A percentile compares a stretch with the other conserved stretches of the same genome.
Conservation (phyloP, 35 echinoderm and acorn worm species). For the Apostichopus californicus region DNA sequence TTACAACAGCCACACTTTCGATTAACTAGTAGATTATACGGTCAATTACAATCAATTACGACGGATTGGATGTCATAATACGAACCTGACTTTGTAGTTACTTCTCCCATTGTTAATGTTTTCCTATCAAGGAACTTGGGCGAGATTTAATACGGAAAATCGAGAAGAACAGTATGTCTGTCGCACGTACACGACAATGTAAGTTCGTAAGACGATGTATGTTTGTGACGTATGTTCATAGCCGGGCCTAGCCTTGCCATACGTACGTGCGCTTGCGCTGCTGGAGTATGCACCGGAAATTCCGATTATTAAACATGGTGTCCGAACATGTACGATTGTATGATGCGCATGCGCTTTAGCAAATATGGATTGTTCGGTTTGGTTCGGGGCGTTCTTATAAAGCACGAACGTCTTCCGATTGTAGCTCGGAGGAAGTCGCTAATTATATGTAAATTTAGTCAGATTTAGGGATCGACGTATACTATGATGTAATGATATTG, state of each 20-base stretch:
- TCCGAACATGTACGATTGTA: too few species aligned
- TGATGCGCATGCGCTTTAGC: too few species aligned
- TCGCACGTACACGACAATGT: too few species aligned
- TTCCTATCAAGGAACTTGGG: not conserved
- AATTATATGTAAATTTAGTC: not conserved
- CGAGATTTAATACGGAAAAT: not conserved
- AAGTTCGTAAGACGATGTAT: too few species aligned
- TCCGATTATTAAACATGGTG: not conserved
- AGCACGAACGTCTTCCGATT: not conserved
- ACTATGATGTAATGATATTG: too few species aligned
- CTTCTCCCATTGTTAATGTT: slow-evolving; percentile 10
- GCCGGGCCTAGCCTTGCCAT: too few species aligned
- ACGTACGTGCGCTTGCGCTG: too few species aligned
- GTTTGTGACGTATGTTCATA: too few species aligned
- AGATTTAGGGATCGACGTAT: too few species aligned
- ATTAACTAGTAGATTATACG: too few species aligned
- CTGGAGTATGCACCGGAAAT: not conserved
- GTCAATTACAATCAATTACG: not conserved
- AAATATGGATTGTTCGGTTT: not conserved
- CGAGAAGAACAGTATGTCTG: too few species aligned
- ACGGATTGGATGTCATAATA: not conserved
- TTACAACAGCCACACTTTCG: not conserved
- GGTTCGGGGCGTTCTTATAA: not conserved
- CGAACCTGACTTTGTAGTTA: slow-evolving; percentile 33
- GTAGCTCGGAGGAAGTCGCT: not conserved